phyloP scores from a whole-genome alignment of 2,888 invertebrate species.

The Microplitis deprimator region DNA sequence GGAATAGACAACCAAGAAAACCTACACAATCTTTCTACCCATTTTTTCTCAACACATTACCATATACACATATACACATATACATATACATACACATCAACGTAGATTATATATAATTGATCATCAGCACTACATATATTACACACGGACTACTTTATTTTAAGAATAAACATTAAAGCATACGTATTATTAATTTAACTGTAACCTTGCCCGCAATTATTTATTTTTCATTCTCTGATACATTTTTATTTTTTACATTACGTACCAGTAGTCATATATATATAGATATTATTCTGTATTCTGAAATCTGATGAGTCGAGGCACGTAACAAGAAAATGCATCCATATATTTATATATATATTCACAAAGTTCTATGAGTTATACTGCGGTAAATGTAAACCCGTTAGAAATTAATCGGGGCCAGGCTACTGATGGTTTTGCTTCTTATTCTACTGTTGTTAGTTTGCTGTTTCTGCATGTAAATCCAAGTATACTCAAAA shows the following conservation, averaged over 20 bases:
- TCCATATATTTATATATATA: neutral
- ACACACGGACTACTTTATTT: neutral
- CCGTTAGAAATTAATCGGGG: conserved; percentile 57
- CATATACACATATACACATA: no score
- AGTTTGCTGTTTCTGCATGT: neutral
- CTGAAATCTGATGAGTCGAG: neutral
- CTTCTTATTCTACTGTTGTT: neutral
- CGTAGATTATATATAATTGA: neutral
- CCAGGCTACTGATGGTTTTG: conserved; percentile 1
- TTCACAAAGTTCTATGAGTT: neutral
- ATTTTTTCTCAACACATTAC: neutral
- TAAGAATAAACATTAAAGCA: neutral
- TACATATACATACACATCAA: neutral
- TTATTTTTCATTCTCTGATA: neutral
- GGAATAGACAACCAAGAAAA: conserved; percentile 22
- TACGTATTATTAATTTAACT: neutral
- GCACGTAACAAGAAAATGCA: conserved; percentile 2
- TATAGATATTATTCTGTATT: neutral
- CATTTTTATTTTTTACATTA: neutral
- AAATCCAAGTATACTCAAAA: conserved; percentile 18
- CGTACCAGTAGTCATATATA: neutral
- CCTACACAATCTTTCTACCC: neutral
- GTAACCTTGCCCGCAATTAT: neutral
- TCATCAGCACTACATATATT: neutral
- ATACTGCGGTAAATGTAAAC: conserved; percentile 47